phyloP scores from a whole-genome alignment of 2,797 vertebrate genomes.

The Peromyscus nudipes region DNA sequence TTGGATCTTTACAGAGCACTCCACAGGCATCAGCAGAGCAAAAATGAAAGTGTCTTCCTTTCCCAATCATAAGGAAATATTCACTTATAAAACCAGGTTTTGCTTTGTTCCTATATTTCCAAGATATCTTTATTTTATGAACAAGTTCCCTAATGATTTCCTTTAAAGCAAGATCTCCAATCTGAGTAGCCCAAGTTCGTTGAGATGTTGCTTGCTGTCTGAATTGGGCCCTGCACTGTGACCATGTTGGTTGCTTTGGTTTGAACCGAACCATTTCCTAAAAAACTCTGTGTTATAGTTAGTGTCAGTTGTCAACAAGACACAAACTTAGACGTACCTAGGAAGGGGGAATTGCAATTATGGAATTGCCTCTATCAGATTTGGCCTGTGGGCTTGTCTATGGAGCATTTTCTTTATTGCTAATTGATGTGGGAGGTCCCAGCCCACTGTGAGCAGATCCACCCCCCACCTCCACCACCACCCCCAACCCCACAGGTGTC shows the following conservation, averaged over 20 bases:
- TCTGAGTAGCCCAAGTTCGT: neutral
- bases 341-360: neutral
- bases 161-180: constrained; percentile 1
- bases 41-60: neutral
- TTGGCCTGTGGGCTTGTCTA: neutral
- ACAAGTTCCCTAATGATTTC: constrained; percentile 38
- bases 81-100: constrained; percentile 20
- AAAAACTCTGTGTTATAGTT: neutral
- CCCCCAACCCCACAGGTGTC: neutral
- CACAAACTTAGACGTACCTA: neutral
- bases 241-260: neutral
- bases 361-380: neutral
- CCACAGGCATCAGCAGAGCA: neutral
- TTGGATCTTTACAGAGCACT: constrained; percentile 4
- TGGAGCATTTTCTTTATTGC: neutral
- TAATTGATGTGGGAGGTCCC: neutral
- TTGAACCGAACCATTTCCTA: neutral
- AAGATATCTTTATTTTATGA: constrained; percentile 35
- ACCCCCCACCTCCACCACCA: neutral
- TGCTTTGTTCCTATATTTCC: neutral
- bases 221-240: neutral
- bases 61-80: constrained; percentile 34
- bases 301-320: neutral
- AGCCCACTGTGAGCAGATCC: neutral
- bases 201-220: neutral